A percentile compares a stretch with the other conserved stretches of the same genome.
Evolutionary conservation across 1,140 invertebrate genomes (phyloP).

Genomic region (Ceratosolen solmsi): DNA sequence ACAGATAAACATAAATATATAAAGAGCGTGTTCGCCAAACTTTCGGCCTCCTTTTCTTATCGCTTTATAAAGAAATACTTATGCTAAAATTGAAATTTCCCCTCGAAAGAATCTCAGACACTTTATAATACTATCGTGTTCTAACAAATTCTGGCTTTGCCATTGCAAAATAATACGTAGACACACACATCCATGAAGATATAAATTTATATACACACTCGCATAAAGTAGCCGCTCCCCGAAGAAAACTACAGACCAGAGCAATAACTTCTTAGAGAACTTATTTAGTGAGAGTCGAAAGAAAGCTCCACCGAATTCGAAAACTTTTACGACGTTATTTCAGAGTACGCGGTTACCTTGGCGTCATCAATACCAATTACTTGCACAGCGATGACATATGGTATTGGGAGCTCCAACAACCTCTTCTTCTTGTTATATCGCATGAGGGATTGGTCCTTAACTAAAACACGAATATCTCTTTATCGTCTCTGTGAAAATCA

Average conservation of each 20-base stretch:
- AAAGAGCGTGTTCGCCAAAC: not conserved
- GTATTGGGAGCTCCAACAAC: too few relatives aligned
- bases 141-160: not conserved
- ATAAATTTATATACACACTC: not conserved
- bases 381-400: not conserved
- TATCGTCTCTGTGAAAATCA: not conserved
- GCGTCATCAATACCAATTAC: conserved; percentile 6
- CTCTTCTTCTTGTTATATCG: not conserved
- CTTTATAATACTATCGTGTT: not conserved
- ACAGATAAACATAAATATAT: conserved; percentile 29
- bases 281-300: conserved; percentile 13
- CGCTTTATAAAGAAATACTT: not conserved
- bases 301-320: not conserved
- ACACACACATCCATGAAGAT: too few relatives aligned
- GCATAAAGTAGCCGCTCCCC: not conserved
- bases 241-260: not conserved
- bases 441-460: not conserved
- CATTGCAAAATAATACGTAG: not conserved
- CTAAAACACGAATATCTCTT: too few relatives aligned
- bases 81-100: not conserved
- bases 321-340: conserved; percentile 32
- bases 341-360: not conserved
- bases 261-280: conserved; percentile 22
- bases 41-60: not conserved
- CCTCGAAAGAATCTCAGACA: not conserved